Percentiles rank a stretch among this genome's conserved stretches.
phyloP scores from a whole-genome alignment of 2,113 vertebrate genomes.

The Tragelaphus scriptus region DNA sequence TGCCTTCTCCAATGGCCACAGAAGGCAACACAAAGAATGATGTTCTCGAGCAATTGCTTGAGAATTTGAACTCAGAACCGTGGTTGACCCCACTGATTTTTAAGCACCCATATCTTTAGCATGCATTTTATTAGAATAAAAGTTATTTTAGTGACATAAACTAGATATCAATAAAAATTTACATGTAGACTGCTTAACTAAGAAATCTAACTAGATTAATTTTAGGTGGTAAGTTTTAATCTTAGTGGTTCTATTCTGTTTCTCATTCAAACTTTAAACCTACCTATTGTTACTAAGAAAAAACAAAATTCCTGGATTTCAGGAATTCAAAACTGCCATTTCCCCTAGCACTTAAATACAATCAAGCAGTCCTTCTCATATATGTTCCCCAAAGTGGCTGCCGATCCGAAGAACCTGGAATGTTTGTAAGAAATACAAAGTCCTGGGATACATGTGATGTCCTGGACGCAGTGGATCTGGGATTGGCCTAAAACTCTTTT shows the following conservation, averaged over 20 bases:
- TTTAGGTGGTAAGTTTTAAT: neutral
- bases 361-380: neutral
- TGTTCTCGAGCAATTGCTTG: neutral
- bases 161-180: neutral
- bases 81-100: neutral
- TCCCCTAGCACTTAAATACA: neutral
- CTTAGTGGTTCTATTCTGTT: neutral
- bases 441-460: neutral
- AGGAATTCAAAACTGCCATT: neutral
- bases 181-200: neutral
- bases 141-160: neutral
- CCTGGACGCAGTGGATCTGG: neutral
- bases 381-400: neutral
- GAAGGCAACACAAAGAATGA: neutral
- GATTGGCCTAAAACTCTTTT: neutral
- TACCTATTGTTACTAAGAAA: neutral
- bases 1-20: accelerated
- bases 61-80: neutral
- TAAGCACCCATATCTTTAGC: neutral
- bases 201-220: neutral
- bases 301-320: neutral
- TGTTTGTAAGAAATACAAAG: neutral
- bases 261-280: neutral
- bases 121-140: neutral
- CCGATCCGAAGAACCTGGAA: neutral